Conservation (phyloP, 2,797 vertebrate genomes). For the Pachyuromys duprasi region DNA sequence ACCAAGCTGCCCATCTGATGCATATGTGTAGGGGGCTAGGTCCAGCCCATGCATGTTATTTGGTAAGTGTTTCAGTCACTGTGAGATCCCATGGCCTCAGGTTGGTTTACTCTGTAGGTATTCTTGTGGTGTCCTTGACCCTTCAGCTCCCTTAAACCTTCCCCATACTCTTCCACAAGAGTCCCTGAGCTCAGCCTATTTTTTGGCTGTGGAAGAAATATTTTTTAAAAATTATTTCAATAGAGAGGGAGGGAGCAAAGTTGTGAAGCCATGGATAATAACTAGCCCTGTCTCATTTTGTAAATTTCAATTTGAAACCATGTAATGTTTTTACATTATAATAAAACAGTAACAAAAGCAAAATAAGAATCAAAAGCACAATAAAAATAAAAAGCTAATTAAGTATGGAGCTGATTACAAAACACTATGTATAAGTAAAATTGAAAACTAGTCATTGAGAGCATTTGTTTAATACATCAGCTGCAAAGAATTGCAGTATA, state of each 20-base stretch:
- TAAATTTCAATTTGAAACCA: slow-evolving; percentile 49
- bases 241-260: not conserved
- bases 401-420: not conserved
- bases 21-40: no score
- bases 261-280: not conserved
- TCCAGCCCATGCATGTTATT: no score
- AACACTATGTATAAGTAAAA: slow-evolving; percentile 34
- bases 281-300: not conserved
- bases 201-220: no score
- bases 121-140: no score
- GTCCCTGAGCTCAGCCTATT: no score
- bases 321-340: slow-evolving; percentile 1
- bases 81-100: no score
- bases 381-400: slow-evolving; percentile 23
- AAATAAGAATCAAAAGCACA: slow-evolving; percentile 43
- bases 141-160: no score
- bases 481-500: not conserved
- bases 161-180: no score
- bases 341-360: not conserved
- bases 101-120: no score
- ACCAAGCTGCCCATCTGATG: no score
- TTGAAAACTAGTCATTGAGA: slow-evolving; percentile 12
- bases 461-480: not conserved
- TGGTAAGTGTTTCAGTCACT: no score
- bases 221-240: not conserved